Conservation (phyloP, 2,888 invertebrate genomes). For the Drosophila mercatorum region DNA sequence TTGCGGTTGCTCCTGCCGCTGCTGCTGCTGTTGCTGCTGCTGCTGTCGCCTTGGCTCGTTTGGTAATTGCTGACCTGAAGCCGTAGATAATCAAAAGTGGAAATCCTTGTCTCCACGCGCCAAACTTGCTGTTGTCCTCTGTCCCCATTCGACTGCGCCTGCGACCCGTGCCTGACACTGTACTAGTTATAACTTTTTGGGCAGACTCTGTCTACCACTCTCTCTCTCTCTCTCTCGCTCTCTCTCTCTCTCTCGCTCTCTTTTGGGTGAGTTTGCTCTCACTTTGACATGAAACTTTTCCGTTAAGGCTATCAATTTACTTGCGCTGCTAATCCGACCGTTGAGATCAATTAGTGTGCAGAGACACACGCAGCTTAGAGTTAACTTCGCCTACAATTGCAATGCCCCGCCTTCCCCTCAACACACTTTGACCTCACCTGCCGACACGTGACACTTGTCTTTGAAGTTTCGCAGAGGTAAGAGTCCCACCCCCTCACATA, state of each 20-base stretch:
- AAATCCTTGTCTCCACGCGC: constrained; percentile 58
- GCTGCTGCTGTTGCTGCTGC: not conserved
- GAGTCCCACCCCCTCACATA: not conserved
- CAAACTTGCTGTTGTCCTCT: constrained; percentile 29
- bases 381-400: constrained; percentile 18
- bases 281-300: constrained; percentile 61
- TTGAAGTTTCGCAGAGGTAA: constrained; percentile 34
- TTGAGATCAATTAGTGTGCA: constrained; percentile 76
- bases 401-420: not conserved
- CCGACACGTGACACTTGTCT: constrained; percentile 32
- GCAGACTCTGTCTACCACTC: constrained; percentile 7
- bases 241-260: not conserved
- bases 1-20: constrained; percentile 11
- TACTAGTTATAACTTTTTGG: constrained; percentile 47
- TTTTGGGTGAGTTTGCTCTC: constrained; percentile 23
- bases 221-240: not conserved
- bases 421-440: constrained; percentile 2
- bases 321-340: constrained; percentile 66
- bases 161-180: constrained; percentile 32
- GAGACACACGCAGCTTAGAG: constrained; percentile 30
- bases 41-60: constrained; percentile 41
- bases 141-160: not conserved
- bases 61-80: constrained; percentile 68
- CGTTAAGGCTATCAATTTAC: constrained; percentile 70
- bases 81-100: constrained; percentile 65